Evolutionary conservation across 1,140 invertebrate species (phyloP).

Genomic region (Macrosteles quadrilineatus): DNA sequence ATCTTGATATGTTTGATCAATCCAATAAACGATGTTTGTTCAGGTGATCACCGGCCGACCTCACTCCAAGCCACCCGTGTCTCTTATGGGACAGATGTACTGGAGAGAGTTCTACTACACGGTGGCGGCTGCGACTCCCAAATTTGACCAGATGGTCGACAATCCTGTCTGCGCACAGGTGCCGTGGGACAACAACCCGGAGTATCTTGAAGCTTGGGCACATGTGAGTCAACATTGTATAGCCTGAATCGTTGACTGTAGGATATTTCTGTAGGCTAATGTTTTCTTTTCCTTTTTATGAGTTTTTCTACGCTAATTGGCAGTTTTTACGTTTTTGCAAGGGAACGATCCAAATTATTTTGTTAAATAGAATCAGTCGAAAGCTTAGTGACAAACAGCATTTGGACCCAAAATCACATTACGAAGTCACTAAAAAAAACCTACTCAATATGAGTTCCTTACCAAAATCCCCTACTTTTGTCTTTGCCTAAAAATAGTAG

Average conservation of each 20-base stretch:
- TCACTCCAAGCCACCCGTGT: constrained; percentile 75
- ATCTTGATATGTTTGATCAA: too few species aligned
- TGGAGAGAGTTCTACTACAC: constrained; percentile 93
- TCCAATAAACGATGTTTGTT: too few species aligned
- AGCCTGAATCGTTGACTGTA: constrained; percentile 20
- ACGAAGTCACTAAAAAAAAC: too few species aligned
- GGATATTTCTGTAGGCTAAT: too few species aligned
- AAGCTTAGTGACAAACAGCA: too few species aligned
- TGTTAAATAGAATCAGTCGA: too few species aligned
- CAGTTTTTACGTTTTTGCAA: too few species aligned
- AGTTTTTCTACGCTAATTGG: background rate
- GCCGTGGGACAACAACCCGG: constrained; percentile 85
- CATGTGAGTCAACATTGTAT: constrained; percentile 81
- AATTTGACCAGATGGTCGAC: constrained; percentile 86
- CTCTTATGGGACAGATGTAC: constrained; percentile 82
- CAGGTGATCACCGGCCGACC: constrained; percentile 63
- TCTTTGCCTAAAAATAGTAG: too few species aligned
- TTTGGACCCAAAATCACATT: too few species aligned
- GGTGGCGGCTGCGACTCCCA: constrained; percentile 83
- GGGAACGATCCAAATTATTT: background rate
- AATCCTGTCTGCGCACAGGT: constrained; percentile 92
- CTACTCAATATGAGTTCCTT: too few species aligned
- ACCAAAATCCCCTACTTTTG: too few species aligned
- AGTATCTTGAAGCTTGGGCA: constrained; percentile 85
- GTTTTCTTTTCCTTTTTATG: too few species aligned